phyloP scores from a whole-genome alignment of 2,113 vertebrate species.

The Heterotilapia buettikoferi region DNA sequence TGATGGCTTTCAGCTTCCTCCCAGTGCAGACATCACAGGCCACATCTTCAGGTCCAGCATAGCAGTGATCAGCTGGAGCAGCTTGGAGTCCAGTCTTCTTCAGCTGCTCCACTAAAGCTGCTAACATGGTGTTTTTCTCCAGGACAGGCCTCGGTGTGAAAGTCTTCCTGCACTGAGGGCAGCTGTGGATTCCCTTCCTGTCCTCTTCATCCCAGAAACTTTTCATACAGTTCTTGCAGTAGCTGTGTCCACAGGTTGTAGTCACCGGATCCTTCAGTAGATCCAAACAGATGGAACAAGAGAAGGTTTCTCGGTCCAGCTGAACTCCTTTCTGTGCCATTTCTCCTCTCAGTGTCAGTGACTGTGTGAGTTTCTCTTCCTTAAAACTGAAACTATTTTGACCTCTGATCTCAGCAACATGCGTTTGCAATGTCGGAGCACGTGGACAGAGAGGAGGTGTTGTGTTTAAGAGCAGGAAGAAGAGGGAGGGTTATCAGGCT shows the following conservation, averaged over 20 bases:
- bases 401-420: no score
- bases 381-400: no score
- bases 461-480: no score
- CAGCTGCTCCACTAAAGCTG: neutral
- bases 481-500: no score
- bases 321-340: no score
- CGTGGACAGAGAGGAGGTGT: no score
- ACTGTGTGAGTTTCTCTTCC: no score
- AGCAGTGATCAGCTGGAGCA: neutral
- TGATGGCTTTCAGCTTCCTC: neutral
- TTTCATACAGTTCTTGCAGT: neutral
- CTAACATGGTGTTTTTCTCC: rapidly evolving
- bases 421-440: no score
- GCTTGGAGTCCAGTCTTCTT: neutral
- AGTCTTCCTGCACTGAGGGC: neutral
- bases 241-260: neutral
- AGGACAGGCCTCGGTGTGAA: rapidly evolving
- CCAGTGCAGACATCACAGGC: rapidly evolving
- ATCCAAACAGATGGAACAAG: neutral
- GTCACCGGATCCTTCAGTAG: neutral
- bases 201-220: neutral
- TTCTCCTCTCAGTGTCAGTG: no score
- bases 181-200: neutral
- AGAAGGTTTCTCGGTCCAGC: no score
- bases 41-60: neutral